Percentiles rank a stretch among this genome's conserved stretches.
These are phyloP conservation scores for Protobothrops flavoviridis DNA, from an alignment of 2,113 vertebrate genomes.

Conservation along the genomic window DNA sequence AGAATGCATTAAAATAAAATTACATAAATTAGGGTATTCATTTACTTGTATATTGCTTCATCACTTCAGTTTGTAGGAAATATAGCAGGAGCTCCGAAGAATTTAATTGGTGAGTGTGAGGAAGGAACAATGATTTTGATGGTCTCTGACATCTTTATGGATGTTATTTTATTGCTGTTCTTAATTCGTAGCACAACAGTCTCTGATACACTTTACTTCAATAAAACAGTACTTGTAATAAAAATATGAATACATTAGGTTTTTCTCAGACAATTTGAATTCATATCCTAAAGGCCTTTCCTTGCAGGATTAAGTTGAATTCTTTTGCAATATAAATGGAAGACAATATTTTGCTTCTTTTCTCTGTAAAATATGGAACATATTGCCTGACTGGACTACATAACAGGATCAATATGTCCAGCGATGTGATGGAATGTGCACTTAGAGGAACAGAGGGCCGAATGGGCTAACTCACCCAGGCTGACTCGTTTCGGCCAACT, in stretches of 20 bases:
- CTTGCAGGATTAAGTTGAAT: conserved; percentile 44
- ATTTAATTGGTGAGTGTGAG: conserved; percentile 42
- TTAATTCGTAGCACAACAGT: conserved; percentile 47
- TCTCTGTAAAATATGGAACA: neutral
- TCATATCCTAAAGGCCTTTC: conserved; percentile 48
- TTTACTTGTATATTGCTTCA: conserved; percentile 52
- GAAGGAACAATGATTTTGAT: conserved; percentile 42
- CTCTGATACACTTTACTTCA: conserved; percentile 16
- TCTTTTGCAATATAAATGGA: conserved; percentile 21
- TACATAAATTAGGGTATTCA: conserved; percentile 58
- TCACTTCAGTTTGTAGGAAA: conserved; percentile 53
- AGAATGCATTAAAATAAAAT: conserved; percentile 62
- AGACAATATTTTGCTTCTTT: conserved; percentile 8
- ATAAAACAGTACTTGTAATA: conserved; percentile 20
- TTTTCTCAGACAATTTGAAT: conserved; percentile 46
- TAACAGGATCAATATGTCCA: neutral
- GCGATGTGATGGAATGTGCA: neutral
- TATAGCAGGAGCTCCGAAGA: conserved; percentile 20
- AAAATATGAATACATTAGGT: conserved; percentile 17
- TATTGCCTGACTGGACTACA: neutral
- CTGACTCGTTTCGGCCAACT: neutral
- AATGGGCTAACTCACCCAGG: neutral
- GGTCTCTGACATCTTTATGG: conserved; percentile 42
- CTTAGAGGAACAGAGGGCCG: neutral
- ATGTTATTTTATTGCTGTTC: conserved; percentile 44